A percentile compares a stretch with the other conserved stretches of the same genome.
phyloP scores from a whole-genome alignment of 2,113 vertebrate genomes.

The Phalacrocorax aristotelis region DNA sequence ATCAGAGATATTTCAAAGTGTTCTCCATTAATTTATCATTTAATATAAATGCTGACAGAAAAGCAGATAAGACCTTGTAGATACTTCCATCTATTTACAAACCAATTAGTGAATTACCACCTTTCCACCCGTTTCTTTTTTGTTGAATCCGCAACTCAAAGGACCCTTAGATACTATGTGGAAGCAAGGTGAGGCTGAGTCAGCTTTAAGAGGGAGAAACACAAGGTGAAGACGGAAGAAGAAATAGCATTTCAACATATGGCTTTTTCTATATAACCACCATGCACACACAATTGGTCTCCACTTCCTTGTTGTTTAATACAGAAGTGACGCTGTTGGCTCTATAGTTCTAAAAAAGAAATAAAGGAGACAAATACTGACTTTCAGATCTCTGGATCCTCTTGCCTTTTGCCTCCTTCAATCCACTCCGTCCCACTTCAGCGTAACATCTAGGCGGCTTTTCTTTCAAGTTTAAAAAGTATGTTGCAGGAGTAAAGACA shows the following conservation, averaged over 20 bases:
- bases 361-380: background rate
- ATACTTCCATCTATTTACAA: constrained; percentile 73
- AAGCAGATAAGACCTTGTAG: constrained; percentile 71
- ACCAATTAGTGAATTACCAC: constrained; percentile 54
- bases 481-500: constrained; percentile 7
- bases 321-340: background rate
- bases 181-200: constrained; percentile 50
- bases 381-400: background rate
- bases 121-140: constrained; percentile 21
- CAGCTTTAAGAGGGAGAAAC: constrained; percentile 44
- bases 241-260: constrained; percentile 30
- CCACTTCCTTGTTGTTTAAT: background rate
- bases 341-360: background rate
- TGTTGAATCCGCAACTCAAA: constrained; percentile 61
- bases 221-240: background rate
- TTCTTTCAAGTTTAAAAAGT: background rate
- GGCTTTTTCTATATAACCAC: constrained; percentile 43
- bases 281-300: constrained; percentile 4
- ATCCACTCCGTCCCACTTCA: background rate
- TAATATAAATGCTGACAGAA: constrained; percentile 78
- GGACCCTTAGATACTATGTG: constrained; percentile 44
- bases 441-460: background rate
- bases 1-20: background rate
- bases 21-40: constrained; percentile 74
- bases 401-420: background rate